Percentiles rank a stretch among this genome's conserved stretches.
These are phyloP conservation scores for Scelioninae gen. 1 DNA, from an alignment of 2,888 invertebrate genomes.

Conservation along the genomic window DNA sequence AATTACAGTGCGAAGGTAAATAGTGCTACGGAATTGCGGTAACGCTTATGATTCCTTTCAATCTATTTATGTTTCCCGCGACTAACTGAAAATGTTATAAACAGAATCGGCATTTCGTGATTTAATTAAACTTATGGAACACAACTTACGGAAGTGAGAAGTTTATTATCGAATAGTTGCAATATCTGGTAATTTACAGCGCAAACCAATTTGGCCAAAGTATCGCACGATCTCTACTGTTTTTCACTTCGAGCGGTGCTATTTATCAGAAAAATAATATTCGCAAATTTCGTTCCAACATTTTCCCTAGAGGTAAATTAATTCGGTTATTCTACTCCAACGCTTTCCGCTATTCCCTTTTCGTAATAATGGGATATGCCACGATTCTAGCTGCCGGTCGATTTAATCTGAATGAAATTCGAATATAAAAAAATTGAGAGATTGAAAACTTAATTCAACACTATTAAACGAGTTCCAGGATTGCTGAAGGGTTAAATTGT, in stretches of 20 bases:
- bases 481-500: constrained; percentile 15
- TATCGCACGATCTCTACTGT: constrained; percentile 26
- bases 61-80: too few relatives aligned
- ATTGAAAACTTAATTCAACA: constrained; percentile 28
- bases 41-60: not conserved
- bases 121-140: too few relatives aligned
- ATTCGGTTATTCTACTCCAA: constrained; percentile 68
- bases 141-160: too few relatives aligned
- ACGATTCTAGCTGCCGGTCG: constrained; percentile 53
- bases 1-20: constrained; percentile 38
- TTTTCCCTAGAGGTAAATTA: constrained; percentile 65
- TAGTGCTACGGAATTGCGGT: constrained; percentile 2
- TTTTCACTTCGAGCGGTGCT: constrained; percentile 40
- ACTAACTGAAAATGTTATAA: too few relatives aligned
- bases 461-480: constrained; percentile 24
- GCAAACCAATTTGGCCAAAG: constrained; percentile 34
- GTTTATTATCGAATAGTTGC: too few relatives aligned
- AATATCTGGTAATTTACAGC: constrained; percentile 8
- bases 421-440: constrained; percentile 33
- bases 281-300: constrained; percentile 62
- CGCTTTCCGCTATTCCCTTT: constrained; percentile 61
- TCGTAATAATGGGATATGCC: constrained; percentile 63
- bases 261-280: constrained; percentile 63
- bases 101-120: too few relatives aligned
- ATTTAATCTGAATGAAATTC: constrained; percentile 64